phyloP scores from a whole-genome alignment of 1,140 invertebrate genomes.

The Cyclargus thomasi region DNA sequence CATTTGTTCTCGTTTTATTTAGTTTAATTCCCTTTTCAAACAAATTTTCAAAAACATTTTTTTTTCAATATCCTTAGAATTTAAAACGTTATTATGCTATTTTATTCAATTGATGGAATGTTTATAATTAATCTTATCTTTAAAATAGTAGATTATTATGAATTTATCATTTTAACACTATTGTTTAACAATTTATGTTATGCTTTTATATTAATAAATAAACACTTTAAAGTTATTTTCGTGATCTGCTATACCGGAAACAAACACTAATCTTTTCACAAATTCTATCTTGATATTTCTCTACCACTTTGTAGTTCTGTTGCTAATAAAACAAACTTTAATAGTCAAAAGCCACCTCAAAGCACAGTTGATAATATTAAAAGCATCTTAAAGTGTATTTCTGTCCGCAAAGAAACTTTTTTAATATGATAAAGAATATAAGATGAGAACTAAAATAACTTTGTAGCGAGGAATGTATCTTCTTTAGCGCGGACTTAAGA shows the following conservation, averaged over 20 bases:
- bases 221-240: too few relatives aligned
- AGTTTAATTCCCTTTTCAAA: too few relatives aligned
- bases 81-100: too few relatives aligned
- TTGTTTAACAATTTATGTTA: too few relatives aligned
- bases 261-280: not conserved
- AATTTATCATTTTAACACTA: too few relatives aligned
- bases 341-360: not conserved
- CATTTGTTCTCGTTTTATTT: too few relatives aligned
- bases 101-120: too few relatives aligned
- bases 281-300: not conserved
- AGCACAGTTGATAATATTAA: not conserved
- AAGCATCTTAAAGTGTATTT: not conserved
- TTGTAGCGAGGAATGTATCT: conserved; percentile 1
- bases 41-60: too few relatives aligned
- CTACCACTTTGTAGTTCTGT: not conserved
- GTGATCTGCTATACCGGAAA: not conserved
- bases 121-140: too few relatives aligned
- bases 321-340: not conserved
- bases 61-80: too few relatives aligned
- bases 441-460: not conserved
- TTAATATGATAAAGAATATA: not conserved
- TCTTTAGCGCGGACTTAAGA: not conserved
- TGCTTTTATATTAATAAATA: too few relatives aligned
- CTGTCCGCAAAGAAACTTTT: not conserved
- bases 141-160: too few relatives aligned